Base-by-base conservation (phyloP, 2,888 invertebrate genomes). In the Elysia crispata region DNA sequence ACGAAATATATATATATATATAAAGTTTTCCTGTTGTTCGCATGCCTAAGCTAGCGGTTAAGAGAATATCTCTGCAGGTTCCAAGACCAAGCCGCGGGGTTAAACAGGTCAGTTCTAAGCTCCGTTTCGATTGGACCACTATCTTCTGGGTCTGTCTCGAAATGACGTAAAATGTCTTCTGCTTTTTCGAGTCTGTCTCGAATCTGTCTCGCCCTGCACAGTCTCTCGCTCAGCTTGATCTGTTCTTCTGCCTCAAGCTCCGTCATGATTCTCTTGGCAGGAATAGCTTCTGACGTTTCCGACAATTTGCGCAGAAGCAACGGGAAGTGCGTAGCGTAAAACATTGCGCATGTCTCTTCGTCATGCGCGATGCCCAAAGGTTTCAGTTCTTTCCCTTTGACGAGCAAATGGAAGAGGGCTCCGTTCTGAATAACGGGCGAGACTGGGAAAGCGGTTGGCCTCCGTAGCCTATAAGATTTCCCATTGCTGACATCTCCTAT, bases 301-400 rank as follows among this genome's bases (percentile, higher is more conserved):
- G 31, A 30, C 33, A 75, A 50, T 31, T 76, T 75, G 31, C 66
- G 54, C 41, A 80, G 69, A 23, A 80, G 33, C 0, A 80, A 49
- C 13, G 79, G 79, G 62, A 66, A 80, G 50, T 80, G 79, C 0
- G 50, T n/a, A 25, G n/a, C 41, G 70, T 80, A 80, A 41, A 80
- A 80, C 13, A 11, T n/a, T 25, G n/a, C 23, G 50, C 54, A 50
- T 30, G 18, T 66, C 28, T 28, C 18, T 13, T 66, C 28, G 28
- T 66, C 66, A 18, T 30, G 6, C 15, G 23, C 18, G 25, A 66
- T 28, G 1, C 28, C 23, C 18, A 66, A 8, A 1, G 66, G 66
- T 66, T 66, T 66, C 25, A 66, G 23, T 66, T 66, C 66, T 66
- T 66, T 66, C 66, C 66, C 66, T 66, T 66, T 66, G 18, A 66